Evolutionary conservation across 2,113 vertebrate genomes (phyloP).

Genomic region (Cephalopholis sonnerati): DNA sequence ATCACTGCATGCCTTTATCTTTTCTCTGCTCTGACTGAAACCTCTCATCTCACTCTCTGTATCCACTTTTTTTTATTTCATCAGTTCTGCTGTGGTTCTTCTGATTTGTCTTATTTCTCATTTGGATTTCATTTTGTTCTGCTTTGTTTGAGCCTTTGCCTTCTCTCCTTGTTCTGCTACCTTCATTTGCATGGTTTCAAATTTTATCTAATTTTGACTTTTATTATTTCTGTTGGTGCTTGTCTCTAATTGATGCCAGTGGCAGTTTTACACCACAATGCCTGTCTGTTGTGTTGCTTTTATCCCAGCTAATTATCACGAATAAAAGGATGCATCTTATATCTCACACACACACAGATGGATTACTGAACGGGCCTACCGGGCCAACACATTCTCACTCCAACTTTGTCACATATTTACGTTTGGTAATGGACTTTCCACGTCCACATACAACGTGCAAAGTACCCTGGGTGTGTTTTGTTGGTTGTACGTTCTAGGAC

Average conservation of each 20-base stretch:
- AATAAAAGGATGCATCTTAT: neutral
- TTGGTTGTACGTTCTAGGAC: too few species aligned
- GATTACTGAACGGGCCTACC: too few species aligned
- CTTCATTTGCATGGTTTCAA: conserved; percentile 1
- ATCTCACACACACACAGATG: neutral
- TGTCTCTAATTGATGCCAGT: too few species aligned
- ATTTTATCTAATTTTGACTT: neutral
- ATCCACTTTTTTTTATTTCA: neutral
- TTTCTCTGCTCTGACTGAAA: conserved; percentile 8
- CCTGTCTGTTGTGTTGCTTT: conserved; percentile 5
- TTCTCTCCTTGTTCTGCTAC: neutral
- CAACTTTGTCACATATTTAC: too few species aligned
- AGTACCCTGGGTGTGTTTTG: too few species aligned
- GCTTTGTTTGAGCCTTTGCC: neutral
- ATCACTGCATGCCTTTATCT: conserved; percentile 9
- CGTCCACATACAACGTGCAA: too few species aligned
- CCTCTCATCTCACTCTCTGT: neutral
- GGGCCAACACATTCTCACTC: too few species aligned
- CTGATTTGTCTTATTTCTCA: neutral
- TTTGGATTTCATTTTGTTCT: neutral
- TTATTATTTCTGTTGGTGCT: neutral
- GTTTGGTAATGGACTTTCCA: too few species aligned
- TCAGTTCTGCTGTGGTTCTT: neutral
- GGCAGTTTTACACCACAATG: neutral
- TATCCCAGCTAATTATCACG: conserved; percentile 11